Percentiles rank a stretch among this genome's conserved stretches.
phyloP scores from a whole-genome alignment of 2,888 invertebrate species.

The Prosopocoilus inquinatus region DNA sequence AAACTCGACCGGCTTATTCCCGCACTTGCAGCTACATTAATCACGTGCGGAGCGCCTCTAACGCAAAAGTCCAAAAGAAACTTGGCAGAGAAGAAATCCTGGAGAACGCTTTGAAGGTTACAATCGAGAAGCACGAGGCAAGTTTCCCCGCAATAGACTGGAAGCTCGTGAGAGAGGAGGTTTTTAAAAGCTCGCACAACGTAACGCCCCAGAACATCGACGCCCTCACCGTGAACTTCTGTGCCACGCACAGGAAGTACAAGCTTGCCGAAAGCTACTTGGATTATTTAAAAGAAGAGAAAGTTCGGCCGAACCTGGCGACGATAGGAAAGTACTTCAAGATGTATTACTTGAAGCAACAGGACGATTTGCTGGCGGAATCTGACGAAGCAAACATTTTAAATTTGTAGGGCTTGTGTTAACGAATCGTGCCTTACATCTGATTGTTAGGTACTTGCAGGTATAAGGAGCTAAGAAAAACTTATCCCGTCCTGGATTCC shows the following conservation, averaged over 20 bases:
- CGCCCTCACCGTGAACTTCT: slow-evolving; percentile 57
- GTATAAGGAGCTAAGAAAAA: slow-evolving; percentile 48
- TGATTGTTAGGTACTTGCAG: slow-evolving; percentile 25
- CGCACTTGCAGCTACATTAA: no score
- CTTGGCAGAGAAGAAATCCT: no score
- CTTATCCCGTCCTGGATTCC: slow-evolving; percentile 60
- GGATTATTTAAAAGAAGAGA: slow-evolving; percentile 53
- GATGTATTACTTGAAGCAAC: slow-evolving; percentile 52
- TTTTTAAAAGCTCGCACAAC: slow-evolving; percentile 47
- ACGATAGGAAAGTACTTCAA: slow-evolving; percentile 58
- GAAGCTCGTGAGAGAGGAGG: slow-evolving; percentile 48
- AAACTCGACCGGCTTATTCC: no score
- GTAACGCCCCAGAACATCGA: slow-evolving; percentile 59
- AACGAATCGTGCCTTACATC: slow-evolving; percentile 1
- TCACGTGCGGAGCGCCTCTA: no score
- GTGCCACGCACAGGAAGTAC: slow-evolving; percentile 50
- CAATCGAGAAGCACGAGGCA: no score
- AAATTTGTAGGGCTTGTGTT: slow-evolving; percentile 49
- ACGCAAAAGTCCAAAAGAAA: no score
- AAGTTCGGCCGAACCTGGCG: slow-evolving; percentile 57
- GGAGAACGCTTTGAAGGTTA: no score
- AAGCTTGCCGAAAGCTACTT: slow-evolving; percentile 59
- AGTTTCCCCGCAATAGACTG: slow-evolving; percentile 36
- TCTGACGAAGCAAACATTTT: slow-evolving; percentile 58
- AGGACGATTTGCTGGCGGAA: slow-evolving; percentile 43